These are phyloP conservation scores for Gymnocephalus cernua DNA, from an alignment of 2,113 vertebrate species.

Conservation along the genomic window DNA sequence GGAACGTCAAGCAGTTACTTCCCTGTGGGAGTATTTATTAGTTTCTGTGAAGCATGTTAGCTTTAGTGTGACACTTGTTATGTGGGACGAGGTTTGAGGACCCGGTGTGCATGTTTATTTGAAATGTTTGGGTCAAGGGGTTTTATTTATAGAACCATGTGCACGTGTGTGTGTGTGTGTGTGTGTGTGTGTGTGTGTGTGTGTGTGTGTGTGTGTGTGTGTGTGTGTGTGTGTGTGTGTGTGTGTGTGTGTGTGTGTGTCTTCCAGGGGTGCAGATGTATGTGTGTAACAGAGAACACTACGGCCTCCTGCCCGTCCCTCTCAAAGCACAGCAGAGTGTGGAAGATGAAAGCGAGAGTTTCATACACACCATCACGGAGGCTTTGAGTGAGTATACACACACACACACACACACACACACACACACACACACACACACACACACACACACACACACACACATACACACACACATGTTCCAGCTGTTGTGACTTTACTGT, in stretches of 20 bases:
- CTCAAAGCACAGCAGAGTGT: slow-evolving; percentile 91
- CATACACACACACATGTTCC: not conserved
- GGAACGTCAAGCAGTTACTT: not conserved
- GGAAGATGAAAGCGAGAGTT: slow-evolving; percentile 92
- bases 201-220: slow-evolving; percentile 48
- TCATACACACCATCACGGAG: slow-evolving; percentile 92
- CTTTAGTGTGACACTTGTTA: not conserved
- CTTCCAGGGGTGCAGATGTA: slow-evolving; percentile 91
- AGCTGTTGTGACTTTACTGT: slow-evolving; percentile 41
- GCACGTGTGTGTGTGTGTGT: slow-evolving; percentile 10
- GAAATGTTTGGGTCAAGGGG: slow-evolving; percentile 26
- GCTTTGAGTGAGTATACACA: slow-evolving; percentile 91
- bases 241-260: slow-evolving; percentile 52
- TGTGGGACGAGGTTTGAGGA: not conserved
- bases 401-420: slow-evolving; percentile 36
- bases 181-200: not conserved
- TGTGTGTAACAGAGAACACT: slow-evolving; percentile 95
- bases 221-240: too few relatives aligned
- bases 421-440: slow-evolving; percentile 45
- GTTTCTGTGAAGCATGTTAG: not conserved
- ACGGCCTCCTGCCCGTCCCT: slow-evolving; percentile 94
- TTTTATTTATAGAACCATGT: slow-evolving; percentile 24
- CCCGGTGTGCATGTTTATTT: slow-evolving; percentile 1
- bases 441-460: slow-evolving; percentile 28
- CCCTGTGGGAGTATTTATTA: not conserved